These are phyloP conservation scores for Nesogale talazaci DNA, from an alignment of 2,113 vertebrate species.

Conservation along the genomic window DNA sequence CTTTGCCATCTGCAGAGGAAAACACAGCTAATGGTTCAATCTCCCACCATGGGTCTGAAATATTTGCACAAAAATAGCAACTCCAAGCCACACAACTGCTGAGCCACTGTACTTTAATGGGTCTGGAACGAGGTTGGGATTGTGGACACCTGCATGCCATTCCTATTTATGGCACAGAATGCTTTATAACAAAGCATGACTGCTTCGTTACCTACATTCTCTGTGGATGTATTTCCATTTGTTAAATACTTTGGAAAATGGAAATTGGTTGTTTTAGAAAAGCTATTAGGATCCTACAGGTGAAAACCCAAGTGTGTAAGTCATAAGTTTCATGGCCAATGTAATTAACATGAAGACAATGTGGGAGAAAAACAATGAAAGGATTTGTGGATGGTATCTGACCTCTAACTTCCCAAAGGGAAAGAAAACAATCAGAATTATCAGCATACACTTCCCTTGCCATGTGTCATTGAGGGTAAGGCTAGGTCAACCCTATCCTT, in stretches of 20 bases:
- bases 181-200: background rate
- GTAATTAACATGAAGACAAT: background rate
- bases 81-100: background rate
- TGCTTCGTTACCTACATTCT: background rate
- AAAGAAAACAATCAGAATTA: too few species aligned
- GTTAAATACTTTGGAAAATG: background rate
- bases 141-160: background rate
- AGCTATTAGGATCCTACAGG: background rate
- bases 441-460: too few species aligned
- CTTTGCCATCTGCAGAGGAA: slow-evolving; percentile 20
- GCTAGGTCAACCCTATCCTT: too few species aligned
- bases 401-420: too few species aligned
- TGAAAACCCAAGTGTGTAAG: background rate
- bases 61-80: slow-evolving; percentile 51
- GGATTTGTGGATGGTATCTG: too few species aligned
- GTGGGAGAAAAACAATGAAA: background rate
- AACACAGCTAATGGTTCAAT: background rate
- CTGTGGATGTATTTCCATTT: background rate
- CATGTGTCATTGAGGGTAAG: too few species aligned
- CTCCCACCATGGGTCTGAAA: background rate
- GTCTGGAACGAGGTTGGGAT: background rate
- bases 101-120: background rate
- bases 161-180: slow-evolving; percentile 13
- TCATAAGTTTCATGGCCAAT: background rate
- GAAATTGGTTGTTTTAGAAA: background rate